Percentiles rank a stretch among this genome's conserved stretches.
phyloP scores from a whole-genome alignment of 2,113 vertebrate genomes.

The Pygoscelis antarcticus region DNA sequence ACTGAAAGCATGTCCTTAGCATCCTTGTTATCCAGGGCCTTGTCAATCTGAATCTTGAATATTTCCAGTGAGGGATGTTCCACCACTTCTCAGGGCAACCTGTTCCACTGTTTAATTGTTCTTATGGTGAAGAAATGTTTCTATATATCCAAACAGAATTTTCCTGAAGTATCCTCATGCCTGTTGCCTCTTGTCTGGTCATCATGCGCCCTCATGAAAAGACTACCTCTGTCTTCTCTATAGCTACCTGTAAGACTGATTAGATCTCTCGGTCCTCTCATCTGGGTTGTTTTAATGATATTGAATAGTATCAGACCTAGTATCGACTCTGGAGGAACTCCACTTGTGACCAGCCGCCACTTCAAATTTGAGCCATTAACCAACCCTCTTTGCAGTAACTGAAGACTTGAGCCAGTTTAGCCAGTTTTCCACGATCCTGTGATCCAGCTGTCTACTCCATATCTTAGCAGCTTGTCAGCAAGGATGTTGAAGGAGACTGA shows the following conservation, averaged over 20 bases:
- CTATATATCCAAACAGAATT: not conserved
- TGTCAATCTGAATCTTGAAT: not conserved
- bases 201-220: not conserved
- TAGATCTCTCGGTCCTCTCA: not conserved
- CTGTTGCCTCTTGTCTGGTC: not conserved
- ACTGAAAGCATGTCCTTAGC: not conserved
- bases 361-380: not conserved
- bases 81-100: not conserved
- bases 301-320: not conserved
- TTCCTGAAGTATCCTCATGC: not conserved
- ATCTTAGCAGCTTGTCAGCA: not conserved
- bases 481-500: not conserved
- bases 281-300: not conserved
- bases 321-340: not conserved
- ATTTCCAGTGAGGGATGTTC: not conserved
- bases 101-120: not conserved
- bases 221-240: not conserved
- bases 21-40: not conserved
- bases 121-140: not conserved
- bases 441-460: not conserved
- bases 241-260: not conserved
- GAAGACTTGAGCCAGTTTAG: not conserved
- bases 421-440: not conserved
- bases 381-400: not conserved
- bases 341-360: not conserved